Conservation (phyloP, 1,140 invertebrate genomes). For the Pseudomyrmex sp. region DNA sequence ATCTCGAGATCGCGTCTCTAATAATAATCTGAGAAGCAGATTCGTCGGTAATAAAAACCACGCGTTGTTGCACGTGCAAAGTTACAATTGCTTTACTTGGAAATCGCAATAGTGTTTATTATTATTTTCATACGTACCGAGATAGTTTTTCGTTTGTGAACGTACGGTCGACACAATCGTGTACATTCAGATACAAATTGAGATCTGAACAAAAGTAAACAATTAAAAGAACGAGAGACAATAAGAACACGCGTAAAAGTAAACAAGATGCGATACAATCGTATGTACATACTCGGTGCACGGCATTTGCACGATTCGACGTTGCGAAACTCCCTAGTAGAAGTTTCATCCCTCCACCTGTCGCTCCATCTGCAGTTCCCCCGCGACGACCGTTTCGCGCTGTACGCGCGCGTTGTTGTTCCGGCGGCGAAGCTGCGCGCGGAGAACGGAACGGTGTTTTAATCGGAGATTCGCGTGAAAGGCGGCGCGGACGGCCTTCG, state of each 20-base stretch:
- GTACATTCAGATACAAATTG: too few relatives aligned
- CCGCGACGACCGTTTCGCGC: background rate
- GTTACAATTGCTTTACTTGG: too few relatives aligned
- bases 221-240: background rate
- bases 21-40: background rate
- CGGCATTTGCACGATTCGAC: background rate
- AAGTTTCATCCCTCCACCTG: conserved; percentile 45
- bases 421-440: conserved; percentile 44
- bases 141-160: too few relatives aligned
- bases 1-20: conserved; percentile 6
- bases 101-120: too few relatives aligned
- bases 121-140: too few relatives aligned
- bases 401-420: conserved; percentile 51
- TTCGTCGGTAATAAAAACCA: background rate
- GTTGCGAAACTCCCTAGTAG: conserved; percentile 34
- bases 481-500: background rate
- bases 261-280: background rate
- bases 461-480: background rate
- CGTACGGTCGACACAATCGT: too few relatives aligned
- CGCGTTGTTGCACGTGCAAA: too few relatives aligned
- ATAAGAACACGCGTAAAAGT: background rate
- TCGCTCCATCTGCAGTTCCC: conserved; percentile 70
- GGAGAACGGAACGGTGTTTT: conserved; percentile 18
- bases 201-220: background rate
- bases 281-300: background rate